Evolutionary conservation across 2,888 invertebrate species (phyloP), one percentile per base, ranked within the genome.

Genomic region (Iphiclides podalirius): DNA sequence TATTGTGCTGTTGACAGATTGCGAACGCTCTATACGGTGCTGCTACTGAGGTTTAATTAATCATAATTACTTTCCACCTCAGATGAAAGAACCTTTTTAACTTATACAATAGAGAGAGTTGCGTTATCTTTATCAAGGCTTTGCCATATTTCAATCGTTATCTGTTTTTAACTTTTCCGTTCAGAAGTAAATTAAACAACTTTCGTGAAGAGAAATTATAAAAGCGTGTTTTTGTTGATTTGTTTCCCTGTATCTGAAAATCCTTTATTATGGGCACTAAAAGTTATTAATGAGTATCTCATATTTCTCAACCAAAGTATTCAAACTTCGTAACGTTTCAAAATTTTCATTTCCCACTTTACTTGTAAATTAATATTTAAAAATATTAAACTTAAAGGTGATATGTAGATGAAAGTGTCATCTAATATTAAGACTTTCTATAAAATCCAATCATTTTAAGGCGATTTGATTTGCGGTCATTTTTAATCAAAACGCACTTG

Each of bases 1-100:
- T 76, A 74, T 79, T 76, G 68, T 75, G 66, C 67, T 66, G 64
- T 57, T 63, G 65, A 65, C 64, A 70, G 66, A 79, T 78, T 75
- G 70, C 64, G 68, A 54, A 56, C 54, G 52, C 53, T 55, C 51
- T 56, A 55, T 12, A 47, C 40, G 39, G 44, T 45, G 34, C n/a
- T 60, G 50, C 20, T 15, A 12, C 20, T 13, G 15, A 39, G 52
- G 45, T 41, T 50, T 44, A 37, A 47, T 47, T 28, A 33, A 31
- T 46, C 44, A 11, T 45, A 50, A 44, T 45, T 45, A 36, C 14
- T 44, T 33, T 4, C 39, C 40, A 14, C 14, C 15, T 26, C 37
- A 14, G 28, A 45, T 9, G 28, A 33, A 28, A 6, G 8, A 9
- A 9, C 6, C 4, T 20, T 20, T 20, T 3, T 20, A 20, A 20